These are phyloP conservation scores for Enteromius thamalakanensis DNA, from an alignment of 2,797 vertebrate species.

Conservation along the genomic window DNA sequence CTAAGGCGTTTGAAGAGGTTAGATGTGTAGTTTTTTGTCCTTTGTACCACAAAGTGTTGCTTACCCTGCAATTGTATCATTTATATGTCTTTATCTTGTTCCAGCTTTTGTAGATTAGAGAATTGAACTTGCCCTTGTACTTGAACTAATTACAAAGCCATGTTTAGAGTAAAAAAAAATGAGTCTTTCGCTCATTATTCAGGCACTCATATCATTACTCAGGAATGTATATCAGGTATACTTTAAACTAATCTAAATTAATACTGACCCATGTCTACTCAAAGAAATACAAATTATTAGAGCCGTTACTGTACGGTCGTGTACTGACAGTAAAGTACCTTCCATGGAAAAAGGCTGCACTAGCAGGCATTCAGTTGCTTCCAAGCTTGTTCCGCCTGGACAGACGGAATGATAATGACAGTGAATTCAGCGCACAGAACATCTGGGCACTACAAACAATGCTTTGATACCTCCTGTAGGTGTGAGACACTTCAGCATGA, in stretches of 20 bases:
- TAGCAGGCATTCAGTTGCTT: slow-evolving; percentile 1
- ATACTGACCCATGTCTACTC: not conserved
- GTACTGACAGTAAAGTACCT: slow-evolving; percentile 1
- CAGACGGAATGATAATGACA: slow-evolving; percentile 78
- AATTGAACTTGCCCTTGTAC: slow-evolving; percentile 32
- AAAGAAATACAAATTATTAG: not conserved
- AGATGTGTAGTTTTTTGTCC: slow-evolving; percentile 28
- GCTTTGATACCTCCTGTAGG: slow-evolving; percentile 64
- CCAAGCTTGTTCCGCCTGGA: slow-evolving; percentile 25
- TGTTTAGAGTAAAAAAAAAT: not conserved
- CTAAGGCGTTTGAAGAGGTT: not conserved
- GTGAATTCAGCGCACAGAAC: slow-evolving; percentile 73
- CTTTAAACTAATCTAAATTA: not conserved
- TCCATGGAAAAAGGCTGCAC: not conserved
- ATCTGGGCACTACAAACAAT: slow-evolving; percentile 71
- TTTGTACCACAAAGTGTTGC: not conserved
- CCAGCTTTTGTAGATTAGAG: slow-evolving; percentile 44
- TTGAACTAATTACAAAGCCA: slow-evolving; percentile 36
- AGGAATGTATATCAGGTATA: not conserved
- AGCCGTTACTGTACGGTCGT: not conserved
- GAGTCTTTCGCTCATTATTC: not conserved
- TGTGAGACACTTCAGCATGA: slow-evolving; percentile 68
- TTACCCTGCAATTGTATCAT: not conserved
- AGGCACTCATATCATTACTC: not conserved
- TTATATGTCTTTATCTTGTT: slow-evolving; percentile 7